Evolutionary conservation across 2,797 vertebrate species (phyloP).

Genomic region (Phoxinus dragarum): DNA sequence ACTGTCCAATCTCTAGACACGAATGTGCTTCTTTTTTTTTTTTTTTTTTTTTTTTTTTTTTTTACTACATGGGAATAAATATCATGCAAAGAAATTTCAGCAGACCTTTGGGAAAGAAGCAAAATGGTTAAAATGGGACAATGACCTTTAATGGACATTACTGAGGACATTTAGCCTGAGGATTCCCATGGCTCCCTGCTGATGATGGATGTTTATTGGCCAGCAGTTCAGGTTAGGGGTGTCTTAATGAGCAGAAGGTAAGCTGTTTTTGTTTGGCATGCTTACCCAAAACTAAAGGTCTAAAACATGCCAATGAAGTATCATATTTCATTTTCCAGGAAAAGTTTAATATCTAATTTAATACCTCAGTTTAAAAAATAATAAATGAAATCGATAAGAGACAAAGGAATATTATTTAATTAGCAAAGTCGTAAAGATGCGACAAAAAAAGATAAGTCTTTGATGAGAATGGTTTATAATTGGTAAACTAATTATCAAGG

Average conservation of each 20-base stretch:
- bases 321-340: background rate
- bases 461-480: background rate
- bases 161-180: conserved; percentile 5
- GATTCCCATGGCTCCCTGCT: conserved; percentile 26
- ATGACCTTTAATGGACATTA: conserved; percentile 40
- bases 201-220: conserved; percentile 8
- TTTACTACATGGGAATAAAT: background rate
- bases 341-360: background rate
- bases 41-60: background rate
- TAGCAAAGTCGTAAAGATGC: background rate
- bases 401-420: background rate
- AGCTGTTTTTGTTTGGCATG: background rate
- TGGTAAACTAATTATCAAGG: conserved; percentile 1
- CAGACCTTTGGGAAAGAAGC: conserved; percentile 14
- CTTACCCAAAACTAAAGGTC: background rate
- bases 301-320: background rate
- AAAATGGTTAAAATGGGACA: conserved; percentile 9
- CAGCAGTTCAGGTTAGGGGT: background rate
- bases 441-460: background rate
- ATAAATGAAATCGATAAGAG: background rate
- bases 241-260: conserved; percentile 10
- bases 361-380: background rate
- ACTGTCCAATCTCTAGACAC: background rate
- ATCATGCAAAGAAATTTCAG: background rate
- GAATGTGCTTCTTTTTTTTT: conserved; percentile 6